phyloP scores from a whole-genome alignment of 2,797 vertebrate species.

The Gymnocypris eckloni region DNA sequence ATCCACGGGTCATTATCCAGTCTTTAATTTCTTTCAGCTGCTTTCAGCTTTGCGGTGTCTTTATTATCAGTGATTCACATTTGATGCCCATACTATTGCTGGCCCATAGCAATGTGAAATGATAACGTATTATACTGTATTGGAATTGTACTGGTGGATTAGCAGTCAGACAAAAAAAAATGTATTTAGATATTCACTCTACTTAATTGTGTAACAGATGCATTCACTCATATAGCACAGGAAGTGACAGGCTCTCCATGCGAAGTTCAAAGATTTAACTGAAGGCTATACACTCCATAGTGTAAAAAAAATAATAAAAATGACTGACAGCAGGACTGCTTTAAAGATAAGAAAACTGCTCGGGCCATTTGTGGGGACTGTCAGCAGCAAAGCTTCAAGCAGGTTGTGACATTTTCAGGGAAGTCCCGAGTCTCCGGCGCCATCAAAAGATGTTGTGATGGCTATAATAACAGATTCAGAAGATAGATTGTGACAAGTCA shows the following conservation, averaged over 20 bases:
- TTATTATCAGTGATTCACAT: slow-evolving; percentile 1
- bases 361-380: slow-evolving; percentile 47
- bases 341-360: slow-evolving; percentile 49
- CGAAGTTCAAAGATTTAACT: slow-evolving; percentile 35
- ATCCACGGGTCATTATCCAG: slow-evolving; percentile 13
- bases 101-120: neutral
- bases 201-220: slow-evolving; percentile 10
- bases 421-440: slow-evolving; percentile 43
- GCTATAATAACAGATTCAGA: slow-evolving; percentile 35
- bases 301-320: neutral
- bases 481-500: slow-evolving; percentile 44
- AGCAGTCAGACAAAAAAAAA: no score
- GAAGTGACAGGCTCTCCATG: slow-evolving; percentile 2
- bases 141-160: neutral
- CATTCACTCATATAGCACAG: neutral
- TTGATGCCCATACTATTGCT: neutral
- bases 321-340: slow-evolving; percentile 55
- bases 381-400: slow-evolving; percentile 41
- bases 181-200: neutral
- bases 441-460: slow-evolving; percentile 39
- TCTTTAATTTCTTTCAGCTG: neutral
- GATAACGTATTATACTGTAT: neutral
- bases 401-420: slow-evolving; percentile 50
- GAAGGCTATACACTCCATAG: slow-evolving; percentile 19
- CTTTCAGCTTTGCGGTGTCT: neutral